Conservation (phyloP, 2,888 invertebrate genomes). For the Loripinus fragilis region DNA sequence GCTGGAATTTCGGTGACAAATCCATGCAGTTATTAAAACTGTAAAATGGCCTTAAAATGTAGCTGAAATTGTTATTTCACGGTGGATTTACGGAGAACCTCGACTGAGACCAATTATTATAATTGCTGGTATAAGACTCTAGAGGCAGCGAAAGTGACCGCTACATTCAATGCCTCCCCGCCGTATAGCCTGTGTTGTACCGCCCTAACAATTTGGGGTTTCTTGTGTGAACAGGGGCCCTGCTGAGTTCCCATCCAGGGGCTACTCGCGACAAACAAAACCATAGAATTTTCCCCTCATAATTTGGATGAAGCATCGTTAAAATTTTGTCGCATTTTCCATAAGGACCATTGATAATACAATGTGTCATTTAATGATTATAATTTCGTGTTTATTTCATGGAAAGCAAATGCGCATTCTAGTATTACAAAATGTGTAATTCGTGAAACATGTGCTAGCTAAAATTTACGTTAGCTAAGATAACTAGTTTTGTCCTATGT, state of each 20-base stretch:
- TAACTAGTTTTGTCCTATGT: too few relatives aligned
- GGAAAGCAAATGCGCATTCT: too few relatives aligned
- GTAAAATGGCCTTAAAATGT: slow-evolving; percentile 7
- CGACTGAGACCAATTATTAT: slow-evolving; percentile 39
- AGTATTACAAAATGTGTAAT: too few relatives aligned
- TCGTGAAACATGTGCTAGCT: too few relatives aligned
- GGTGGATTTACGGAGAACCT: slow-evolving; percentile 3
- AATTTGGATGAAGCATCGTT: slow-evolving; percentile 12
- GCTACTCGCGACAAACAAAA: slow-evolving; percentile 16
- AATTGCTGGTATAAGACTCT: slow-evolving; percentile 41
- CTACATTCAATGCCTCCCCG: slow-evolving; percentile 5
- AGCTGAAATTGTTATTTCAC: slow-evolving; percentile 23
- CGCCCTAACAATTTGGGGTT: slow-evolving; percentile 14
- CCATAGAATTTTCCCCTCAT: slow-evolving; percentile 17
- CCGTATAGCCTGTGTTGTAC: not conserved
- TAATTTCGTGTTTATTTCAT: not conserved
- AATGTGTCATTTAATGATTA: not conserved
- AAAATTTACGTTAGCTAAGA: too few relatives aligned
- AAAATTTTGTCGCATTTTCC: slow-evolving; percentile 18
- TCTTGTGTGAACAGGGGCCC: slow-evolving; percentile 17
- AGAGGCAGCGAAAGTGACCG: slow-evolving; percentile 12
- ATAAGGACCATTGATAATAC: not conserved
- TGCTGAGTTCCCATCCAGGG: slow-evolving; percentile 16
- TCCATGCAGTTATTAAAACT: not conserved
- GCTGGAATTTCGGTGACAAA: not conserved